phyloP scores from a whole-genome alignment of 2,888 invertebrate species.

The Acanthacorydalis orientalis region DNA sequence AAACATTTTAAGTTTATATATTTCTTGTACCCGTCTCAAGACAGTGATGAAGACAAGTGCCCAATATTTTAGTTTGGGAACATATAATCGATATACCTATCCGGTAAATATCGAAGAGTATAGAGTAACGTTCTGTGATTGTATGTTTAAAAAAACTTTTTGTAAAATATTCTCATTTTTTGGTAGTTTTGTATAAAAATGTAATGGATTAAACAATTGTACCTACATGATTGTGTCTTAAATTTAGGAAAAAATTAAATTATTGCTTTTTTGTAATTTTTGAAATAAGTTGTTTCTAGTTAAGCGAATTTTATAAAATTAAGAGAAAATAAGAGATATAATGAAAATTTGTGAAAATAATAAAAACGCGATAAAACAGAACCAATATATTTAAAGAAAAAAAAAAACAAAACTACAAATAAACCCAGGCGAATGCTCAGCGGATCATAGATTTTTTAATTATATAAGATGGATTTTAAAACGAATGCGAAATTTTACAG shows the following conservation, averaged over 20 bases:
- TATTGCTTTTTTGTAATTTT: not conserved
- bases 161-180: slow-evolving; percentile 1
- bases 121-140: slow-evolving; percentile 4
- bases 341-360: too few species aligned
- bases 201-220: slow-evolving; percentile 1
- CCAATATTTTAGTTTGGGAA: too few species aligned
- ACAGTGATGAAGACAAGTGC: too few species aligned
- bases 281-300: not conserved
- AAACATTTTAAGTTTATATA: too few species aligned
- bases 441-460: not conserved
- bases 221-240: slow-evolving; percentile 7
- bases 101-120: too few species aligned
- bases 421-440: slow-evolving; percentile 3
- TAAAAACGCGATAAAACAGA: not conserved
- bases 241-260: slow-evolving; percentile 5
- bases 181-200: slow-evolving; percentile 6
- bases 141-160: slow-evolving; percentile 2
- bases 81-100: too few species aligned
- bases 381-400: slow-evolving; percentile 1
- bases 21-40: too few species aligned
- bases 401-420: slow-evolving; percentile 1
- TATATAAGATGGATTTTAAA: not conserved
- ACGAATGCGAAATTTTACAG: not conserved
- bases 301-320: not conserved
- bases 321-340: not conserved